A percentile compares a stretch with the other conserved stretches of the same genome.
phyloP scores from a whole-genome alignment of 1,140 invertebrate species.

The Kradibia gibbosae region DNA sequence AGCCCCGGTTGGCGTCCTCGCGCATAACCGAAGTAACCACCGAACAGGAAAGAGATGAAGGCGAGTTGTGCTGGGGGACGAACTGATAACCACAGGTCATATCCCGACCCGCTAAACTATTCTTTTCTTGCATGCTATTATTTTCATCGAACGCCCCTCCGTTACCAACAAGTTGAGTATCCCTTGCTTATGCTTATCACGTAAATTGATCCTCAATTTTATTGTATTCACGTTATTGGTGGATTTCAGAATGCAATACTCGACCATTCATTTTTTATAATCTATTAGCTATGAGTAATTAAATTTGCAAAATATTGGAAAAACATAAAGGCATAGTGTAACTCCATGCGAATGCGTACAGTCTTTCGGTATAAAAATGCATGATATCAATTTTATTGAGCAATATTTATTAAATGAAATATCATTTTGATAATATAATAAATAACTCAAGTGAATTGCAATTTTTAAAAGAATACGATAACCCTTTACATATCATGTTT shows the following conservation, averaged over 20 bases:
- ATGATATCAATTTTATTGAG: too few relatives aligned
- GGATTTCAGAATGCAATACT: not conserved
- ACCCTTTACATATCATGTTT: too few relatives aligned
- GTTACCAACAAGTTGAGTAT: not conserved
- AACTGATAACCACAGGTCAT: not conserved
- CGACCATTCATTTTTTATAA: too few relatives aligned
- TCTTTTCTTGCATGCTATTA: not conserved
- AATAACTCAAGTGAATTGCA: too few relatives aligned
- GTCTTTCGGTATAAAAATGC: too few relatives aligned
- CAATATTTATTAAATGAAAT: too few relatives aligned
- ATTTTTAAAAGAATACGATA: too few relatives aligned
- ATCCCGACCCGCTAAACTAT: not conserved
- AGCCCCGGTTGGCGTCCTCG: not conserved
- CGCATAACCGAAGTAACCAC: conserved; percentile 15
- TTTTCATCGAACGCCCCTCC: not conserved
- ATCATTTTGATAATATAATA: too few relatives aligned
- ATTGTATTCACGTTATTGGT: not conserved
- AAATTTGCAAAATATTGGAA: too few relatives aligned
- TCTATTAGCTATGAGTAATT: too few relatives aligned
- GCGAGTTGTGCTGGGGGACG: not conserved
- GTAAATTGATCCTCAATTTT: not conserved
- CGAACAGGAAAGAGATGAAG: not conserved
- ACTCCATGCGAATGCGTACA: too few relatives aligned
- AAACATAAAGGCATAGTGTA: too few relatives aligned
- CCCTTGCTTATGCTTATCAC: not conserved